Percentiles rank a stretch among this genome's conserved stretches.
phyloP scores from a whole-genome alignment of 2,797 vertebrate species.

The Miichthys miiuy region DNA sequence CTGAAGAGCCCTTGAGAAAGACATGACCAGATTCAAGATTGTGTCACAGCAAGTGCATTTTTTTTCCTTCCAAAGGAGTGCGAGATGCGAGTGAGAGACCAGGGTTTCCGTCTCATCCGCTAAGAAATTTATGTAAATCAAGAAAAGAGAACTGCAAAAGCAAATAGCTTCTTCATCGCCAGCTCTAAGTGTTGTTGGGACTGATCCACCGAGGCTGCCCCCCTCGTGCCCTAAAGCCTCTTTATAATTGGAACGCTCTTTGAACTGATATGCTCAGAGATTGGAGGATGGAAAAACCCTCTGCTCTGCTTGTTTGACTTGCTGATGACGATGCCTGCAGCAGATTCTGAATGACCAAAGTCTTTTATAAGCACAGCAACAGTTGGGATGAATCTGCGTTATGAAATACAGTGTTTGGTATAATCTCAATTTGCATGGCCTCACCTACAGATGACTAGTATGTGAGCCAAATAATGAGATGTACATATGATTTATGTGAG shows the following conservation, averaged over 20 bases:
- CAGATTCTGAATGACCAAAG: slow-evolving; percentile 20
- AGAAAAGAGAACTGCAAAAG: slow-evolving; percentile 20
- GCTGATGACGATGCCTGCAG: slow-evolving; percentile 53
- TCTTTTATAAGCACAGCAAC: slow-evolving; percentile 23
- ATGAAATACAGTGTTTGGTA: slow-evolving; percentile 2
- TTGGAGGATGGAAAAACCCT: slow-evolving; percentile 61
- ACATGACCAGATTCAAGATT: not conserved
- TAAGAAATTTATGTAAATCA: slow-evolving; percentile 20
- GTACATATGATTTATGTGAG: not conserved
- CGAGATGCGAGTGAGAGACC: not conserved
- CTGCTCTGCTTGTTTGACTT: slow-evolving; percentile 48
- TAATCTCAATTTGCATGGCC: not conserved
- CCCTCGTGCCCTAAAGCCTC: slow-evolving; percentile 59
- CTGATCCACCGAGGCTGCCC: slow-evolving; percentile 27
- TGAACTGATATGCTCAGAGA: slow-evolving; percentile 66
- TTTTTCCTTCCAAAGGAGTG: not conserved
- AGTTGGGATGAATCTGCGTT: slow-evolving; percentile 7
- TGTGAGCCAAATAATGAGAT: not conserved
- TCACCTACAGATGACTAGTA: slow-evolving; percentile 10
- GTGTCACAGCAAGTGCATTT: not conserved
- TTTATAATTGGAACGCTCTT: slow-evolving; percentile 71
- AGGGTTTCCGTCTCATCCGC: not conserved
- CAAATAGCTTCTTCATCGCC: slow-evolving; percentile 43
- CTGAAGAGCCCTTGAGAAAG: slow-evolving; percentile 2
- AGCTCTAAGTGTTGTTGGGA: slow-evolving; percentile 37